Evolutionary conservation across 53 echinoderm and acorn worm species (phyloP).

Genomic region (Temnopleurus reevesii): DNA sequence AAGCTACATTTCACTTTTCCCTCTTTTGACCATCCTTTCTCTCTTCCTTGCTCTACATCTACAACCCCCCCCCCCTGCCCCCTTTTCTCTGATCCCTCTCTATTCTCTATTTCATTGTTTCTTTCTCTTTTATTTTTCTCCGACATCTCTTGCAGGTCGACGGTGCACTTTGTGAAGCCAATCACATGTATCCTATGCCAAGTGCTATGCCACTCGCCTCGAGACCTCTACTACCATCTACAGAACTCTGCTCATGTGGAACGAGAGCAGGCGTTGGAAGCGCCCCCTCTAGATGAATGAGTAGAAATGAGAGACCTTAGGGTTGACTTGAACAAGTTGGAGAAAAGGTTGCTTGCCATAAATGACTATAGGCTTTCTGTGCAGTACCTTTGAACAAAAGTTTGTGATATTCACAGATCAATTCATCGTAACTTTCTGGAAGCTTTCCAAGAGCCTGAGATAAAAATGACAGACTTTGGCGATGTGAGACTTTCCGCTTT

Average conservation of each 20-base stretch:
- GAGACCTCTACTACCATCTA: conserved; percentile 82
- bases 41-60: no score
- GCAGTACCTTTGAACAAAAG: no score
- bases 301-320: conserved; percentile 72
- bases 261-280: conserved; percentile 52
- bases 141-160: conserved; percentile 63
- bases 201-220: conserved; percentile 61
- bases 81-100: no score
- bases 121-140: neutral
- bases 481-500: no score
- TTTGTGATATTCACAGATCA: no score
- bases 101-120: neutral
- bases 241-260: conserved; percentile 50
- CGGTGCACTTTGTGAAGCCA: conserved; percentile 74
- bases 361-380: no score
- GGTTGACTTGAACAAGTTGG: conserved; percentile 61
- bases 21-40: no score
- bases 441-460: neutral
- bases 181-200: conserved; percentile 78
- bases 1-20: no score
- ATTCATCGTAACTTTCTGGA: no score
- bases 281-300: conserved; percentile 32
- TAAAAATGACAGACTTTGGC: no score
- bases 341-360: neutral
- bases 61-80: no score